Conservation (phyloP, 2,797 vertebrate species). For the Borostomias antarcticus region DNA sequence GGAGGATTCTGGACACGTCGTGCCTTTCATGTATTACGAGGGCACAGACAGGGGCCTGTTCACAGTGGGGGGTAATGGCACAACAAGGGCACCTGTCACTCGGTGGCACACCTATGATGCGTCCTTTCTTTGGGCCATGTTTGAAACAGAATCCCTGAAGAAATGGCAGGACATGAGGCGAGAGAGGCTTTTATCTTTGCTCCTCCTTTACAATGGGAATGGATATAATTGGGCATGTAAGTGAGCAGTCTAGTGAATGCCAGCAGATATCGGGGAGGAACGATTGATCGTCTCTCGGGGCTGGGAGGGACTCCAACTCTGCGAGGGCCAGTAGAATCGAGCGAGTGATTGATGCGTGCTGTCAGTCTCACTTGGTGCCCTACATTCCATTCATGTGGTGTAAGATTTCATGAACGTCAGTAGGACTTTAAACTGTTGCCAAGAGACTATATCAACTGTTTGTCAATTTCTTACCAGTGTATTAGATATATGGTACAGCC, state of each 20-base stretch:
- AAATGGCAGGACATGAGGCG: neutral
- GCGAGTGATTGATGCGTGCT: neutral
- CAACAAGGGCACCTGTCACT: conserved; percentile 71
- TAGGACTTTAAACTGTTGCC: no score
- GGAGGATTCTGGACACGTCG: conserved; percentile 61
- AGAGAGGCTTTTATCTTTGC: conserved; percentile 48
- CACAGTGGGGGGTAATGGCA: conserved; percentile 62
- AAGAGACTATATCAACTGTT: no score
- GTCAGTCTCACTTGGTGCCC: neutral
- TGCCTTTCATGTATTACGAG: conserved; percentile 71
- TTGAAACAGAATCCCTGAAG: conserved; percentile 54
- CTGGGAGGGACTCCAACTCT: conserved; percentile 32
- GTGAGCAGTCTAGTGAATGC: conserved; percentile 40
- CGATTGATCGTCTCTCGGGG: conserved; percentile 8
- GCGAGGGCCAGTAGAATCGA: conserved; percentile 20
- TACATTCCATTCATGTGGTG: neutral
- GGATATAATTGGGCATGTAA: conserved; percentile 47
- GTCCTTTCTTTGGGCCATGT: conserved; percentile 54
- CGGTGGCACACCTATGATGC: conserved; percentile 66
- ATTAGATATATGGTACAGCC: conserved; percentile 14
- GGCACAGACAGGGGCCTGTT: conserved; percentile 63
- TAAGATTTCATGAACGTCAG: neutral
- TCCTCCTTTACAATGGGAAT: conserved; percentile 39
- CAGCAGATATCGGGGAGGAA: conserved; percentile 21
- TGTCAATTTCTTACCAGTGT: no score